Percentiles rank a stretch among this genome's conserved stretches.
Conservation (phyloP, 2,797 vertebrate species). For the Harpagifer antarcticus region DNA sequence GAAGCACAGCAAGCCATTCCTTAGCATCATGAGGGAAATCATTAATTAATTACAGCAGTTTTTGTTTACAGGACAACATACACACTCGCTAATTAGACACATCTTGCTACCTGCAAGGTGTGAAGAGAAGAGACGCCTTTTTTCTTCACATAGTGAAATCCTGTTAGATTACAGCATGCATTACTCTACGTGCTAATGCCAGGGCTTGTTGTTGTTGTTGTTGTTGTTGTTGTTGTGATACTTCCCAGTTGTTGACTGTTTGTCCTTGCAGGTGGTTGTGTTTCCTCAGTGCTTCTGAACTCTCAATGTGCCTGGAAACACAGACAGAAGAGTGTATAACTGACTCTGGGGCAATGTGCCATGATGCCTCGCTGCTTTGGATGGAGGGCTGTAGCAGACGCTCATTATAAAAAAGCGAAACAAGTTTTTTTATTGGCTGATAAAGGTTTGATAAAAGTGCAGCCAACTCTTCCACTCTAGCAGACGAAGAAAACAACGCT, state of each 20-base stretch:
- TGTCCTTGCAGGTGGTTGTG: constrained; percentile 71
- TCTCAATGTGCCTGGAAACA: constrained; percentile 82
- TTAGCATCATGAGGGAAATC: constrained; percentile 75
- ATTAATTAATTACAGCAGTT: constrained; percentile 78
- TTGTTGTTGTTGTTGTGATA: constrained; percentile 39
- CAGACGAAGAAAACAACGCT: constrained; percentile 1
- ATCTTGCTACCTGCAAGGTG: constrained; percentile 81
- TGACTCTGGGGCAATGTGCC: constrained; percentile 23
- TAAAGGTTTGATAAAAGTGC: constrained; percentile 21
- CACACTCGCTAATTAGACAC: constrained; percentile 83
- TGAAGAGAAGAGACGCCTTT: constrained; percentile 73
- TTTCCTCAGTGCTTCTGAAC: constrained; percentile 80
- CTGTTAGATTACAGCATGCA: constrained; percentile 86
- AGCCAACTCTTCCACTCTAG: constrained; percentile 22
- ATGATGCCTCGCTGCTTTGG: constrained; percentile 18
- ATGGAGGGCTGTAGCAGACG: constrained; percentile 22
- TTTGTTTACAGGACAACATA: constrained; percentile 85
- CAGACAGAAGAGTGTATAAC: constrained; percentile 16
- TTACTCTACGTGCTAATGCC: constrained; percentile 85
- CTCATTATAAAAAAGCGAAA: constrained; percentile 30
- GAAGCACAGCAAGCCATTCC: constrained; percentile 80
- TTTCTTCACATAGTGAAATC: constrained; percentile 85
- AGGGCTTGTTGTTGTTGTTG: constrained; percentile 57
- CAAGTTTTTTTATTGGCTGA: constrained; percentile 32
- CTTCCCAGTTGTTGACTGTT: constrained; percentile 72